Conservation (phyloP, 2,888 invertebrate species). For the Ennomos fuscantarius region DNA sequence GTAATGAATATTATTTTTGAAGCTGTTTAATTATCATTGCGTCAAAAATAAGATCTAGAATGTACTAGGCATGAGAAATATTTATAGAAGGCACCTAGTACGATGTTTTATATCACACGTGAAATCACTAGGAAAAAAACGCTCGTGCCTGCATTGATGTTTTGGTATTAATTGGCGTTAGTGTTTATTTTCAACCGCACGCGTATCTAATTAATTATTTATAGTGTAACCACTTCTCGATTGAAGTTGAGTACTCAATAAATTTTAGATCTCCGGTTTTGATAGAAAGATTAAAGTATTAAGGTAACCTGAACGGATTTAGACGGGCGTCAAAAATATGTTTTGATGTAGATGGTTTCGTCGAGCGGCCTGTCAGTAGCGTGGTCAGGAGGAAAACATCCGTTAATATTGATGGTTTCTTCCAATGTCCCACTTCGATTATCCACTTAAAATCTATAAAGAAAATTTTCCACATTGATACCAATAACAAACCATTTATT, state of each 20-base stretch:
- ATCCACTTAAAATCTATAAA: not conserved
- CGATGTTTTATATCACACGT: too few species aligned
- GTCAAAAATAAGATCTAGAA: too few species aligned
- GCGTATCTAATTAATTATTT: constrained; percentile 36
- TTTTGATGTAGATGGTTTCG: constrained; percentile 24
- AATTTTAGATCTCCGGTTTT: constrained; percentile 37
- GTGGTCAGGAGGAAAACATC: constrained; percentile 26
- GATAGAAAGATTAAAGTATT: constrained; percentile 33
- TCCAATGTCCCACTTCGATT: constrained; percentile 22
- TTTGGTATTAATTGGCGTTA: constrained; percentile 3
- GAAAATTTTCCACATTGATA: constrained; percentile 6
- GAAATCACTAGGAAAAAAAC: not conserved
- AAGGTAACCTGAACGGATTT: constrained; percentile 41
- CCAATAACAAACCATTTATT: constrained; percentile 8
- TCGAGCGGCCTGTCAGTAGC: constrained; percentile 18
- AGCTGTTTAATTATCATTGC: too few species aligned
- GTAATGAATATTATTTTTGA: too few species aligned
- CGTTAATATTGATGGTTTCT: constrained; percentile 20
- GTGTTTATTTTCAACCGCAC: constrained; percentile 18
- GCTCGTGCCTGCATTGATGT: constrained; percentile 1
- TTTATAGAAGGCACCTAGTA: too few species aligned
- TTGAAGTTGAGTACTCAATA: constrained; percentile 41
- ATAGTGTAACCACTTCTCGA: constrained; percentile 38
- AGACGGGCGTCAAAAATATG: constrained; percentile 39
- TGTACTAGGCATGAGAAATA: too few species aligned